Conservation (phyloP, 2,797 vertebrate genomes). For the Alosa sapidissima region DNA sequence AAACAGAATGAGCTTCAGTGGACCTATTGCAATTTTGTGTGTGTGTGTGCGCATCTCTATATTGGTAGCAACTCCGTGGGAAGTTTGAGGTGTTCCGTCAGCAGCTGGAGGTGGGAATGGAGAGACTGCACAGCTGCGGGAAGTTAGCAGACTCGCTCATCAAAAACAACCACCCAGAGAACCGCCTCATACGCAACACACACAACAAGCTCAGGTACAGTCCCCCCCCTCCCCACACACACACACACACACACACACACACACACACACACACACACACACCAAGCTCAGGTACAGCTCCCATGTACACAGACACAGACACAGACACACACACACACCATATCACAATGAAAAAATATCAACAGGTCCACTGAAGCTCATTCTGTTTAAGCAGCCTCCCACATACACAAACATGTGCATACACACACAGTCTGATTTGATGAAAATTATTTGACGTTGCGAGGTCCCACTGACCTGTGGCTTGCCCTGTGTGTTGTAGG, state of each 20-base stretch:
- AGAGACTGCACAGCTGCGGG: conserved; percentile 70
- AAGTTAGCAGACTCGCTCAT: conserved; percentile 71
- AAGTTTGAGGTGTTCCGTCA: conserved; percentile 78
- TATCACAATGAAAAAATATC: background rate
- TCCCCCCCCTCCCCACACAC: background rate
- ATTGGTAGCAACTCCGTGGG: conserved; percentile 72
- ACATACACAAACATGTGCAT: too few species aligned
- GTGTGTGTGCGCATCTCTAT: background rate
- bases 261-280: conserved; percentile 38
- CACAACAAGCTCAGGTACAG: conserved; percentile 77
- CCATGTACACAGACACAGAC: too few species aligned
- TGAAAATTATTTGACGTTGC: too few species aligned
- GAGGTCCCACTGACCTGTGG: background rate
- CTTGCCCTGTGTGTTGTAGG: conserved; percentile 60
- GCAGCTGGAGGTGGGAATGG: conserved; percentile 76
- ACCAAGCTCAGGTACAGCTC: conserved; percentile 72
- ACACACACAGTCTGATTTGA: too few species aligned
- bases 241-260: background rate
- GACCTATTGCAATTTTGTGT: background rate
- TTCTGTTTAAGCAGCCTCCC: too few species aligned
- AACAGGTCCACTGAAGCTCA: too few species aligned
- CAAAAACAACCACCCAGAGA: conserved; percentile 69
- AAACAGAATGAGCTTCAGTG: background rate
- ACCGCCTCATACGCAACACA: conserved; percentile 64
- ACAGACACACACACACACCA: too few species aligned